These are phyloP conservation scores for Sorex araneus DNA, from an alignment of 2,113 vertebrate genomes.

Conservation along the genomic window DNA sequence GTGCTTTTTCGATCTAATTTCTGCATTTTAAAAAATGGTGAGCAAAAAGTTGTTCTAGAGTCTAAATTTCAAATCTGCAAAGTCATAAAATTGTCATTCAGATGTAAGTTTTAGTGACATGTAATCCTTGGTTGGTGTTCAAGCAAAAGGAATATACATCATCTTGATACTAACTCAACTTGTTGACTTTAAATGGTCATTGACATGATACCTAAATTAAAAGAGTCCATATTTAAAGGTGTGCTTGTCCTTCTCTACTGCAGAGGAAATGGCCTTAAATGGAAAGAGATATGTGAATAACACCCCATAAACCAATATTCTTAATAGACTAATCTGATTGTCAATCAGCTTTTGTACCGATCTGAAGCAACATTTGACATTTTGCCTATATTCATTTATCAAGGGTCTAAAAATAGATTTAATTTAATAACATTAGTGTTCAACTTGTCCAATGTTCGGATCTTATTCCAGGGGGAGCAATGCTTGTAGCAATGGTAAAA, in stretches of 20 bases:
- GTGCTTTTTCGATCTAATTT: neutral
- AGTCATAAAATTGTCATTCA: conserved; percentile 63
- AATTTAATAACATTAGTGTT: conserved; percentile 89
- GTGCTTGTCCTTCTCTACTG: conserved; percentile 63
- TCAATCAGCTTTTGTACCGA: conserved; percentile 81
- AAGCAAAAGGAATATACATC: conserved; percentile 46
- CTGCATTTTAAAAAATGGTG: conserved; percentile 33
- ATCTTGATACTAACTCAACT: conserved; percentile 73
- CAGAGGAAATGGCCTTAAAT: conserved; percentile 64
- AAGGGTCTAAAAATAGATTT: conserved; percentile 84
- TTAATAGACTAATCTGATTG: conserved; percentile 82
- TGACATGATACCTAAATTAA: conserved; percentile 60
- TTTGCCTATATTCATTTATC: conserved; percentile 84
- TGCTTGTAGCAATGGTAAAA: conserved; percentile 89
- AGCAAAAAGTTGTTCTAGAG: conserved; percentile 45
- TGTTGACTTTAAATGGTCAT: conserved; percentile 62
- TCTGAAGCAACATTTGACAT: conserved; percentile 82
- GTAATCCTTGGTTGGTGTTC: conserved; percentile 53
- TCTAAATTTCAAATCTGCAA: conserved; percentile 65
- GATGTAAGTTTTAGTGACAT: conserved; percentile 49
- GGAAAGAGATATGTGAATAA: conserved; percentile 68
- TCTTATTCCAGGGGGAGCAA: conserved; percentile 88
- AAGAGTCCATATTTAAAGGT: conserved; percentile 52
- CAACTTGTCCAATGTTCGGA: conserved; percentile 86
- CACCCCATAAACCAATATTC: conserved; percentile 81